A percentile compares a stretch with the other conserved stretches of the same genome.
phyloP scores from a whole-genome alignment of 37 sponge, comb jelly and placozoan species.

The Crambe crambe region DNA sequence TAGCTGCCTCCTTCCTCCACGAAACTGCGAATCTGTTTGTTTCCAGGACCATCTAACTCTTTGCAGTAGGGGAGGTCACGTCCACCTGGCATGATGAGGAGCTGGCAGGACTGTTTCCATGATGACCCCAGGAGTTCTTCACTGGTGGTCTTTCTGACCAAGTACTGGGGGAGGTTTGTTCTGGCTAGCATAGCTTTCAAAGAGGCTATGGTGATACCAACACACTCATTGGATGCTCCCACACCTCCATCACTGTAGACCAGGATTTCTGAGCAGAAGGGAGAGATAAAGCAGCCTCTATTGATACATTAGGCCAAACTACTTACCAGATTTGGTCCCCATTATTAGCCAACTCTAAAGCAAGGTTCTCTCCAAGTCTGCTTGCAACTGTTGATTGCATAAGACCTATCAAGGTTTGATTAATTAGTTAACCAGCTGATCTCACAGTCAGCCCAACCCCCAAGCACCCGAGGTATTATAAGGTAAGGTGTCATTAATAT shows the following conservation, averaged over 20 bases:
- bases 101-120: conserved; percentile 3
- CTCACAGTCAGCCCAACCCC: no score
- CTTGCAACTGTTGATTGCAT: no score
- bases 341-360: no score
- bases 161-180: background rate
- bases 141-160: conserved; percentile 43
- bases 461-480: no score
- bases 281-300: no score
- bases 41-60: conserved; percentile 71
- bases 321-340: no score
- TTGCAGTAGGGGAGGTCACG: conserved; percentile 77
- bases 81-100: conserved; percentile 87
- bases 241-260: conserved; percentile 67
- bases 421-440: no score
- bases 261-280: conserved; percentile 40
- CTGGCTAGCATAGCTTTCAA: conserved; percentile 20
- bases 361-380: no score
- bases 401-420: no score
- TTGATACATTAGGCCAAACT: no score
- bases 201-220: conserved; percentile 42
- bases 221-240: conserved; percentile 59
- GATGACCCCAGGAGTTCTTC: conserved; percentile 36
- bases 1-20: conserved; percentile 80
- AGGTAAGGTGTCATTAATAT: no score
- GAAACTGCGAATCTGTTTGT: conserved; percentile 60